phyloP scores from a whole-genome alignment of 2,888 invertebrate genomes.

The Lasioglossum zephyrum region DNA sequence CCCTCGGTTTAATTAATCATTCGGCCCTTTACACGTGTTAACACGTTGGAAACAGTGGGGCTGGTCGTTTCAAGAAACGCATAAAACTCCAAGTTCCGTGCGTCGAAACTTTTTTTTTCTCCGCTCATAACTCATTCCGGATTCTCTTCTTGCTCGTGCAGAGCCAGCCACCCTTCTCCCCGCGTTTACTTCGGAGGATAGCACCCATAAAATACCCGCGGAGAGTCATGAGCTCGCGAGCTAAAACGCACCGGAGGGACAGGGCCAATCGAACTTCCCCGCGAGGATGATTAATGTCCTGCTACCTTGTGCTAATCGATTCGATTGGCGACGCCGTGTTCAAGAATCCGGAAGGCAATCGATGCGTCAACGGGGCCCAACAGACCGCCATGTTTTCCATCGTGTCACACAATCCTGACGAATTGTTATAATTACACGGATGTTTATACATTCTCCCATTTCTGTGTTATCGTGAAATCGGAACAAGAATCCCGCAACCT shows the following conservation, averaged over 20 bases:
- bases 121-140: slow-evolving; percentile 39
- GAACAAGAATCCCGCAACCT: too few species aligned
- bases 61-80: slow-evolving; percentile 39
- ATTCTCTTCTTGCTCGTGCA: slow-evolving; percentile 17
- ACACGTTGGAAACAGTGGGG: slow-evolving; percentile 24
- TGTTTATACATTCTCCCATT: too few species aligned
- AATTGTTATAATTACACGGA: too few species aligned
- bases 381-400: too few species aligned
- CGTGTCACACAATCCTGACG: too few species aligned
- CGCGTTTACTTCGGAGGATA: neutral
- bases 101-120: slow-evolving; percentile 24
- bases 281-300: slow-evolving; percentile 12
- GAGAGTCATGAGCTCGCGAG: neutral
- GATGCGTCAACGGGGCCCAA: neutral
- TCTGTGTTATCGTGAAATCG: too few species aligned
- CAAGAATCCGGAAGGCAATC: slow-evolving; percentile 17
- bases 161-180: neutral
- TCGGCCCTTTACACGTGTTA: slow-evolving; percentile 50
- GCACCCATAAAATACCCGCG: neutral
- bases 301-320: slow-evolving; percentile 2
- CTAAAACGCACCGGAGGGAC: neutral
- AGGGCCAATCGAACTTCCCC: slow-evolving; percentile 23
- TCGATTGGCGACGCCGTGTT: neutral
- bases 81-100: slow-evolving; percentile 34
- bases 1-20: slow-evolving; percentile 55